These are phyloP conservation scores for Cataglyphis altisquamis DNA, from an alignment of 2,888 invertebrate species.

Conservation along the genomic window DNA sequence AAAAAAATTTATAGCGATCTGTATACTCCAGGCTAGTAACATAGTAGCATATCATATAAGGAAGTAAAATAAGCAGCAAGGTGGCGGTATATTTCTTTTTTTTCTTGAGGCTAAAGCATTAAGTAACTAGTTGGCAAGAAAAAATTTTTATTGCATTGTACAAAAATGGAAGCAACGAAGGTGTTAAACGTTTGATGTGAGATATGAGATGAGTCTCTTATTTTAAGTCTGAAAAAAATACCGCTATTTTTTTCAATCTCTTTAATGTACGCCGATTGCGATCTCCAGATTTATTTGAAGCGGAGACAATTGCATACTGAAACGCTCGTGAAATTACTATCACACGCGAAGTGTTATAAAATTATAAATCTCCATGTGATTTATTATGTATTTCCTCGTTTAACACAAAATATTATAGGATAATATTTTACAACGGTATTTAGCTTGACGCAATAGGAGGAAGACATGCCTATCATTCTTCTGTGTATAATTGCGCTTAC, in stretches of 20 bases:
- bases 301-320: not conserved
- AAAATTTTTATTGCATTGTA: conserved; percentile 24
- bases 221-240: not conserved
- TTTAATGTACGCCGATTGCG: not conserved
- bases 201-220: not conserved
- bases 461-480: conserved; percentile 10
- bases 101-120: conserved; percentile 52
- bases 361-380: conserved; percentile 14
- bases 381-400: conserved; percentile 21
- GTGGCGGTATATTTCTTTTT: conserved; percentile 54
- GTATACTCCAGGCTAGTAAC: conserved; percentile 25
- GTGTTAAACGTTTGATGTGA: conserved; percentile 1
- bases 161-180: conserved; percentile 25
- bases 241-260: not conserved
- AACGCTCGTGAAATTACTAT: conserved; percentile 11
- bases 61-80: conserved; percentile 67
- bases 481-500: conserved; percentile 1
- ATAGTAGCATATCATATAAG: conserved; percentile 49
- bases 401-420: conserved; percentile 16
- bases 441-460: not conserved
- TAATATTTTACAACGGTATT: conserved; percentile 23
- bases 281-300: conserved; percentile 3
- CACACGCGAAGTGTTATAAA: not conserved
- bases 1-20: conserved; percentile 54
- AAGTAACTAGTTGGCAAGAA: conserved; percentile 40